These are phyloP conservation scores for Beroe forskalii DNA, from an alignment of 37 sponge, comb jelly and placozoan species.

Conservation along the genomic window DNA sequence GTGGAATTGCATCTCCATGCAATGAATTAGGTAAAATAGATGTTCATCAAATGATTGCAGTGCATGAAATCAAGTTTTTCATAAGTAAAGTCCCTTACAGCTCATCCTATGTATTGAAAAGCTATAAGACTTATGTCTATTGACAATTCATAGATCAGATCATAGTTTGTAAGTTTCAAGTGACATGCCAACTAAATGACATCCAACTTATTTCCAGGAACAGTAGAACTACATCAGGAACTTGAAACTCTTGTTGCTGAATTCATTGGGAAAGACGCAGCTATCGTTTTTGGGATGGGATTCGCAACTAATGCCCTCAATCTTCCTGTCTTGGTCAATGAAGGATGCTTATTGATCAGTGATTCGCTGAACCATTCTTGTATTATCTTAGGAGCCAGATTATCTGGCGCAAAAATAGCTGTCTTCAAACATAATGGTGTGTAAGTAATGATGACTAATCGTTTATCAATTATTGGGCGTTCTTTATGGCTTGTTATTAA, in stretches of 20 bases:
- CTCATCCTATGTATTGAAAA: no score
- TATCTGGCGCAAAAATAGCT: constrained; percentile 83
- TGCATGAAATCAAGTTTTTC: no score
- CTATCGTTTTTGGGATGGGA: constrained; percentile 97
- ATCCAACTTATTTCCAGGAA: no score
- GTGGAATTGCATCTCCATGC: constrained; percentile 11
- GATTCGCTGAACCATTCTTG: constrained; percentile 95
- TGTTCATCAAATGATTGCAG: neutral
- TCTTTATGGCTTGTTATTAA: neutral
- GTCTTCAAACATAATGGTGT: constrained; percentile 94
- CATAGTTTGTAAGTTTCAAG: no score
- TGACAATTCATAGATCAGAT: no score
- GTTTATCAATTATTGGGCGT: no score
- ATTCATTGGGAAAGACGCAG: constrained; percentile 91
- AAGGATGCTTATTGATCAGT: constrained; percentile 93
- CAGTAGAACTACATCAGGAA: constrained; percentile 71
- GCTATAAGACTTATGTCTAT: no score
- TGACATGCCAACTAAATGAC: no score
- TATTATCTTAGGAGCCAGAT: constrained; percentile 81
- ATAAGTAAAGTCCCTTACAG: no score
- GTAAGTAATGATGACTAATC: no score
- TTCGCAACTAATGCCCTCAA: constrained; percentile 96
- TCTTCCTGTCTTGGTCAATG: constrained; percentile 83
- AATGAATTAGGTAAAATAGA: constrained; percentile 28
- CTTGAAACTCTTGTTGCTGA: constrained; percentile 80